phyloP scores from a whole-genome alignment of 2,113 vertebrate species.

The Lepidothrix coronata region DNA sequence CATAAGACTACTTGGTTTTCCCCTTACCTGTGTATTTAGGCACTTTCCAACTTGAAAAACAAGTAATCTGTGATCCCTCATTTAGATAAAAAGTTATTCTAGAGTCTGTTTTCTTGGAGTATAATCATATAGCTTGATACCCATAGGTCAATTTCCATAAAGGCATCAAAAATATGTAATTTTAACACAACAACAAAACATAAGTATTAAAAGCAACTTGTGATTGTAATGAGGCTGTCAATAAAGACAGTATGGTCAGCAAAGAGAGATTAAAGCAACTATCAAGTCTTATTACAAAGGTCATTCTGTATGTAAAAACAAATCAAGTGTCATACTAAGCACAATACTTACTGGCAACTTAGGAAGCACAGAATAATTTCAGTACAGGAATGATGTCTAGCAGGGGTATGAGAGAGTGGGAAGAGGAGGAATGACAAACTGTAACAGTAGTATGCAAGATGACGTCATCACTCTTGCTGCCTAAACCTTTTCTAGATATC shows the following conservation, averaged over 20 bases:
- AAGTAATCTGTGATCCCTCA: not conserved
- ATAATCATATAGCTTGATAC: not conserved
- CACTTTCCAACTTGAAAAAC: not conserved
- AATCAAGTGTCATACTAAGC: not conserved
- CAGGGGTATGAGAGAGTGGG: not conserved
- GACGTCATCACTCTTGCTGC: not conserved
- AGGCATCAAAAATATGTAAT: not conserved
- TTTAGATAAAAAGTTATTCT: not conserved
- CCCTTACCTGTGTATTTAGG: not conserved
- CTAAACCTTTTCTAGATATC: not conserved
- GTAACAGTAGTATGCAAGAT: not conserved
- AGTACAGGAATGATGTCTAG: not conserved
- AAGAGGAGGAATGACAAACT: not conserved
- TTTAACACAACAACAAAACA: not conserved
- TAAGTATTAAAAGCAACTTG: not conserved
- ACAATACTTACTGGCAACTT: not conserved
- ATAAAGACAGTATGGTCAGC: not conserved
- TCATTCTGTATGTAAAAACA: not conserved
- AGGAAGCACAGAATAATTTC: not conserved
- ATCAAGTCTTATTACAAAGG: not conserved
- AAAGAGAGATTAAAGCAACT: not conserved
- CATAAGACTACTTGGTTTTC: not conserved
- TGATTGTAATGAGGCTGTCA: not conserved
- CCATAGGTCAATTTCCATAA: not conserved
- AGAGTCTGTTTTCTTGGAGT: not conserved